Percentiles rank a stretch among this genome's conserved stretches.
Evolutionary conservation across 2,888 invertebrate species (phyloP).

Genomic region (Cosmorhoe ocellata): DNA sequence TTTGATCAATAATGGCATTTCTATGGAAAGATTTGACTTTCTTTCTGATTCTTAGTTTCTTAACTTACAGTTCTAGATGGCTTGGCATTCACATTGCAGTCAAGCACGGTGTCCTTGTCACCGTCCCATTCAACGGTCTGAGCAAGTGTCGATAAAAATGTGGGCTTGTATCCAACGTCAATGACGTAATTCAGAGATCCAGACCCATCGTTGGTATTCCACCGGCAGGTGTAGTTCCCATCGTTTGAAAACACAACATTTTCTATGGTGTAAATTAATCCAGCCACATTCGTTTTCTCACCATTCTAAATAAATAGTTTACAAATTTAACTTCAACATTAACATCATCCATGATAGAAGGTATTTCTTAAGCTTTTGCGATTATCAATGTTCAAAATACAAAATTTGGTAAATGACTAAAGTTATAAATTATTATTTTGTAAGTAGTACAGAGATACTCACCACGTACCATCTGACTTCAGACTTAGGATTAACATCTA

Average conservation of each 20-base stretch:
- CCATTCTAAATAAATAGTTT: slow-evolving; percentile 7
- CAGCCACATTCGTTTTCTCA: background rate
- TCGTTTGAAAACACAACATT: slow-evolving; percentile 13
- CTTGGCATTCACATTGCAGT: slow-evolving; percentile 23
- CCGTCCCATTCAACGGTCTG: slow-evolving; percentile 15
- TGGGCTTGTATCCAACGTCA: slow-evolving; percentile 26
- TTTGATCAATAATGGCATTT: too few species aligned
- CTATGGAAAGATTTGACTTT: too few species aligned
- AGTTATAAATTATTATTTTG: too few species aligned
- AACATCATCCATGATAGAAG: too few species aligned
- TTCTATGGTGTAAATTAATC: slow-evolving; percentile 14
- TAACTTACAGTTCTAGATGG: slow-evolving; percentile 25
- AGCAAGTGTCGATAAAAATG: background rate
- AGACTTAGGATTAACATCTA: slow-evolving; percentile 3
- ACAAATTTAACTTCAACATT: too few species aligned
- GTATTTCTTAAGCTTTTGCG: too few species aligned
- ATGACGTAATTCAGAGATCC: slow-evolving; percentile 26
- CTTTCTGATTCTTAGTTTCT: too few species aligned
- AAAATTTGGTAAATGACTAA: too few species aligned
- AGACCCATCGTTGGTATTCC: slow-evolving; percentile 25
- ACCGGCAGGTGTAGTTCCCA: slow-evolving; percentile 34
- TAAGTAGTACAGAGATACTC: slow-evolving; percentile 5
- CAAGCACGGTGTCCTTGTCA: slow-evolving; percentile 9
- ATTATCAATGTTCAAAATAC: too few species aligned
- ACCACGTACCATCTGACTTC: slow-evolving; percentile 34